These are phyloP conservation scores for Drosophila lacicola DNA, from an alignment of 2,888 invertebrate genomes.

Conservation along the genomic window DNA sequence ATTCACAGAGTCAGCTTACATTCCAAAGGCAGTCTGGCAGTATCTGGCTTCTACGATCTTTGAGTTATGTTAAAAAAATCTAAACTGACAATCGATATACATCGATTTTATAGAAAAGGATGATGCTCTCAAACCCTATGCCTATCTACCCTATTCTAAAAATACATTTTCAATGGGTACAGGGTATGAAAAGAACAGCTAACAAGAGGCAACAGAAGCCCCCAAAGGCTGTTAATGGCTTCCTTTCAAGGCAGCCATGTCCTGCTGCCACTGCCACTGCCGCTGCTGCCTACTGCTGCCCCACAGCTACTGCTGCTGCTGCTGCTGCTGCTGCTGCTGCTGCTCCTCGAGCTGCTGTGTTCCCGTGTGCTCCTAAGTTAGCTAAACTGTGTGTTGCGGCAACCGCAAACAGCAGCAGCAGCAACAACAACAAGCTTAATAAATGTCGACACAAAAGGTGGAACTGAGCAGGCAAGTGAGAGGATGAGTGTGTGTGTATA, in stretches of 20 bases:
- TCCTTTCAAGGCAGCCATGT: slow-evolving; percentile 64
- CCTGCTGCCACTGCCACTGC: background rate
- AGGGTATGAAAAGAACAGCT: slow-evolving; percentile 31
- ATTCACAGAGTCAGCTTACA: too few species aligned
- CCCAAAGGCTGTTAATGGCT: slow-evolving; percentile 74
- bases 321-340: background rate
- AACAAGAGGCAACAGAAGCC: slow-evolving; percentile 46
- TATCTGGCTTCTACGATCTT: too few species aligned
- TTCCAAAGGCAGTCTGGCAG: too few species aligned
- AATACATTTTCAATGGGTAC: background rate
- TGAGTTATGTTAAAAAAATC: too few species aligned
- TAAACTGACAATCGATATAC: too few species aligned
- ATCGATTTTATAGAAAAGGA: too few species aligned
- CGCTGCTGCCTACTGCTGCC: background rate
- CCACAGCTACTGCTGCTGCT: too few species aligned
- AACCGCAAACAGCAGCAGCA: slow-evolving; percentile 61
- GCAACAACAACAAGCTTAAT: slow-evolving; percentile 66
- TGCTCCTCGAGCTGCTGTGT: slow-evolving; percentile 12
- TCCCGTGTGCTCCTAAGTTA: slow-evolving; percentile 41
- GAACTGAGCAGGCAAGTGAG: slow-evolving; percentile 12
- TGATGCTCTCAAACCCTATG: too few species aligned
- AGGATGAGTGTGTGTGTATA: background rate
- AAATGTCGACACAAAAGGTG: slow-evolving; percentile 74
- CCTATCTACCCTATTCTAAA: background rate
- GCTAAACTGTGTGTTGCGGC: slow-evolving; percentile 70